A percentile compares a stretch with the other conserved stretches of the same genome.
phyloP scores from a whole-genome alignment of 2,797 vertebrate species.

The Acomys russatus region DNA sequence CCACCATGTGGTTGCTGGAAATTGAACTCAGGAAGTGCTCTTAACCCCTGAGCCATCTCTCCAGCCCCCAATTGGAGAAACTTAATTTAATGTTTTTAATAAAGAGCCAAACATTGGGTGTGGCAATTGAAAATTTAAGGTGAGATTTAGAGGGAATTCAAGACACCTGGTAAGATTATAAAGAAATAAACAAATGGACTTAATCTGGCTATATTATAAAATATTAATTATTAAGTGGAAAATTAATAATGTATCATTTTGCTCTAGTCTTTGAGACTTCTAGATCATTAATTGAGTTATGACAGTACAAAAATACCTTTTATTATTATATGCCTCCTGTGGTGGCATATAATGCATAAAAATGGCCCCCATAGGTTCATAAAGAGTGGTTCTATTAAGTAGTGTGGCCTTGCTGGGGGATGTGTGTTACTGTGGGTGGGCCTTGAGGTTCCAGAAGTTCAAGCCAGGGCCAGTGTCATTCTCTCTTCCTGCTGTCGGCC shows the following conservation, averaged over 20 bases:
- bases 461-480: background rate
- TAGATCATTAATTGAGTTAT: slow-evolving; percentile 3
- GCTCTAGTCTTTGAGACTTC: background rate
- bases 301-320: slow-evolving; percentile 15
- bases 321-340: background rate
- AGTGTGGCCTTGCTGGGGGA: background rate
- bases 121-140: slow-evolving; percentile 8
- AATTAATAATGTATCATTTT: slow-evolving; percentile 55
- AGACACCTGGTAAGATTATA: background rate
- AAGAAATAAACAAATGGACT: slow-evolving; percentile 19
- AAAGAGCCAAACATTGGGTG: background rate
- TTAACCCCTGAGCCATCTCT: too few relatives aligned
- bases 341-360: background rate
- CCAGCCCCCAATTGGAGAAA: too few relatives aligned
- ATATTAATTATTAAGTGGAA: slow-evolving; percentile 59
- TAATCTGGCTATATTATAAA: slow-evolving; percentile 28
- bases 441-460: background rate
- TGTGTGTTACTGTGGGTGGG: background rate
- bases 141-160: slow-evolving; percentile 23
- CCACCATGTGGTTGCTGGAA: too few relatives aligned
- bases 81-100: slow-evolving; percentile 15
- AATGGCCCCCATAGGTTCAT: background rate
- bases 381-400: background rate
- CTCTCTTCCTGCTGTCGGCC: background rate
- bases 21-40: too few relatives aligned